Evolutionary conservation across 2,797 vertebrate species (phyloP), one percentile per base, ranked within the genome.

Genomic region (Karalla daura): DNA sequence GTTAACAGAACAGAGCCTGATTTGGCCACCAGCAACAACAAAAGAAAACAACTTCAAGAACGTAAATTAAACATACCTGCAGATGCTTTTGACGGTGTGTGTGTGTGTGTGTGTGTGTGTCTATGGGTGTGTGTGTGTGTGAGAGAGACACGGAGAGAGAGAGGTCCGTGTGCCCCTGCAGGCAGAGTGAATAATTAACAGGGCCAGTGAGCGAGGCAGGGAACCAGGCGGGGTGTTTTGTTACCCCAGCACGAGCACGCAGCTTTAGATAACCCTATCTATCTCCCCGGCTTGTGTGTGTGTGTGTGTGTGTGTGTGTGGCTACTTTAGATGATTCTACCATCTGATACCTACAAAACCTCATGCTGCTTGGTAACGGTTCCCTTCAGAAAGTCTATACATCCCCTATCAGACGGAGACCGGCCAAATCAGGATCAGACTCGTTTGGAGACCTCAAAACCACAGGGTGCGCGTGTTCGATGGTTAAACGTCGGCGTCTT

Each of bases 151-250:
- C 69, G 7, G 56, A 7, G 45, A 11, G 51, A 37, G 35, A 24
- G 72, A 63, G 66, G 44, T 74, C 78, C 78, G 59, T 17, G 58
- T 82, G 80, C 77, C 85, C 74, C 75, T 83, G 80, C 80, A 84
- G 83, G 79, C 62, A 6, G 20, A 54, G 59, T 91, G 83, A 92
- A 92, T 93, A 91, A 90, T 92, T 91, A 88, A 91, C 70, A 60
- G 76, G 60, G 61, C 65, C 56, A 43, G 74, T 67, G 64, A 84
- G 85, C 24, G 60, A 86, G 74, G 80, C 76, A 58, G 73, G 76
- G 80, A 78, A 86, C 78, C 77, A 82, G 65, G 76, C 50, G 30
- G 67, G 84, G 91, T 89, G 84, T 92, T 90, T 72, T 72, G 87
- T 92, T 92, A 89, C 91, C 69, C 73, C 41, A 24, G 83, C 83